Conservation (phyloP, 2,113 vertebrate species). For the Heptranchias perlo region DNA sequence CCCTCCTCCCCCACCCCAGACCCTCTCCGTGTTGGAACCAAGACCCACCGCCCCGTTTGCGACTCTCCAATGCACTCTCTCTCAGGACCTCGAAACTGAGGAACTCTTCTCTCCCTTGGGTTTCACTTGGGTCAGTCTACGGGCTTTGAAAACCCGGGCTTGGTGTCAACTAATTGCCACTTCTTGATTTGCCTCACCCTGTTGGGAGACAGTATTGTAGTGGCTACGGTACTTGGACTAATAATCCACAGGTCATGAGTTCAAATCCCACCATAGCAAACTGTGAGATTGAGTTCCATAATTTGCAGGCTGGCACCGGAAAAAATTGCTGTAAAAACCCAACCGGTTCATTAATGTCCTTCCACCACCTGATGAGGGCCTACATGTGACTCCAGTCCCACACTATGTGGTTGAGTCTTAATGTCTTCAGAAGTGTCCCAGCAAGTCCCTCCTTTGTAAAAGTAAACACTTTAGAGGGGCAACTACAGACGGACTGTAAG, state of each 20-base stretch:
- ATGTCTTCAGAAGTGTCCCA: background rate
- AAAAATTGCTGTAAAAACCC: background rate
- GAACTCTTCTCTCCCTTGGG: background rate
- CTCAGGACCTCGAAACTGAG: background rate
- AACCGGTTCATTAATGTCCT: background rate
- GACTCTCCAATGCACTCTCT: background rate
- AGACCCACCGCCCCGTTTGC: too few relatives aligned
- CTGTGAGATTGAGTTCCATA: too few relatives aligned
- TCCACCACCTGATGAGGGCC: background rate
- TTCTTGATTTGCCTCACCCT: too few relatives aligned
- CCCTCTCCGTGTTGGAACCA: too few relatives aligned
- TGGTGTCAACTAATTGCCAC: too few relatives aligned
- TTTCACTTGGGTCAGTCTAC: background rate
- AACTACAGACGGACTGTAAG: background rate
- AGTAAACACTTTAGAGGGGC: background rate
- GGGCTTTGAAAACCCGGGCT: background rate
- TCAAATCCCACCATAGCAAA: background rate
- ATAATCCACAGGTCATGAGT: background rate
- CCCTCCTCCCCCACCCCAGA: background rate
- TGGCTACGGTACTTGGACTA: background rate
- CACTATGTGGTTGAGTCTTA: too few relatives aligned
- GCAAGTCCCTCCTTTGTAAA: background rate
- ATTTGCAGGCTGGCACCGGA: background rate
- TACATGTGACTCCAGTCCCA: background rate
- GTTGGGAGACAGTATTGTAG: too few relatives aligned